Evolutionary conservation across 2,113 vertebrate genomes (phyloP).

Genomic region (Steatornis caripensis): DNA sequence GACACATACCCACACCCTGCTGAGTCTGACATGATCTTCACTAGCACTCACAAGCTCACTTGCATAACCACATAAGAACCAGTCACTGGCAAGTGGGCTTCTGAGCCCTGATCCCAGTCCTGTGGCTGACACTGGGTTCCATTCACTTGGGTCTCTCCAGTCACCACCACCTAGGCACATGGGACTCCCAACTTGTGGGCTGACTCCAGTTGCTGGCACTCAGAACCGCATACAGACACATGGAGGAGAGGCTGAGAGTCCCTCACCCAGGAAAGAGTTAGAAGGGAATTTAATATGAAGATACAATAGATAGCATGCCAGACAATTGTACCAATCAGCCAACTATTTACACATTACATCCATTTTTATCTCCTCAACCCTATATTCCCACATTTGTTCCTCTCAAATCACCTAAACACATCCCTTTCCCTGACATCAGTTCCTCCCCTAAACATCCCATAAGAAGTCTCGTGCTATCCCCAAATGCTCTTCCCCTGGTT

Average conservation of each 20-base stretch:
- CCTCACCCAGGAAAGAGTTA: background rate
- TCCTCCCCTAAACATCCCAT: background rate
- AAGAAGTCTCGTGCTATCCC: background rate
- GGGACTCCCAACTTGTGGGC: fast-evolving
- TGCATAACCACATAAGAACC: fast-evolving
- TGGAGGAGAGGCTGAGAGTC: background rate
- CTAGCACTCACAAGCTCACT: background rate
- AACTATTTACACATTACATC: background rate
- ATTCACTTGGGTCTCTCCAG: background rate
- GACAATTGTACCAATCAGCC: background rate
- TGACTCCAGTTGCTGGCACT: background rate
- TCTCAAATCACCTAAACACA: background rate
- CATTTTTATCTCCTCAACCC: background rate
- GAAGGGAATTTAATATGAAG: background rate
- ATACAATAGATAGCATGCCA: background rate
- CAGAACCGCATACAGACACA: background rate
- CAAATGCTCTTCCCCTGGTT: background rate
- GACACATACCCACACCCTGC: fast-evolving
- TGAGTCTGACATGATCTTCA: fast-evolving
- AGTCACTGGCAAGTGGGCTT: background rate
- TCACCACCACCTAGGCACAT: fast-evolving
- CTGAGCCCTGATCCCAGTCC: background rate
- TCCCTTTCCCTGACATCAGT: background rate
- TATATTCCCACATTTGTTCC: background rate
- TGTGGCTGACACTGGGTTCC: too few species aligned